Evolutionary conservation across 2,888 invertebrate genomes (phyloP), one percentile per base, ranked within the genome.

Genomic region (Archips crataeganus): DNA sequence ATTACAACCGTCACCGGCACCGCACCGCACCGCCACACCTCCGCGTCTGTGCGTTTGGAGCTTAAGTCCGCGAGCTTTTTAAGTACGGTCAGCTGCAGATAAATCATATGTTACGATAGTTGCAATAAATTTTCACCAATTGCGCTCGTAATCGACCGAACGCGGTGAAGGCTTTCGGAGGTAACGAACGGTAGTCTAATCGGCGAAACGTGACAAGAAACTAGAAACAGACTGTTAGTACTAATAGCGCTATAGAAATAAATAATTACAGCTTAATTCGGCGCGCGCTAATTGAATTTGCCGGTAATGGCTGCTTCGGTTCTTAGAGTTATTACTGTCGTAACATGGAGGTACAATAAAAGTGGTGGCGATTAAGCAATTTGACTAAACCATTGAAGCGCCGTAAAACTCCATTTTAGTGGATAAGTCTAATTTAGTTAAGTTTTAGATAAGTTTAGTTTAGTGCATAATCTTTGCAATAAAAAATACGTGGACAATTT

Each of bases 171-270:
- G 73, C 45, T 67, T 39, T 39, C 70, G 68, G 70, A 71, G 73
- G 71, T 67, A 71, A 73, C 57, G 75, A 71, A 71, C 63, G 36
- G 10, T 70, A 73, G 75, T 75, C 75, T 77, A 74, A 79, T 77
- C 68, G 67, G 23, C 45, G 23, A 77, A 74, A 77, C 76, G 77
- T 78, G 77, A 75, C 76, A 71, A 13, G 74, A 74, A 68, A 66
- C 76, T 75, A 68, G 76, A 76, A 77, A 75, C 67, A 66, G 59
- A 51, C 71, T 62, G 60, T 72, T 54, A 70, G 74, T 77, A 78
- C 78, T 75, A 74, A 78, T 89, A 87, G 82, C 85, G 79, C 83
- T 84, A 88, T 65, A 60, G 66, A 75, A 65, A 76, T 81, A 82
- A 83, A 83, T 82, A 54, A 67, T 62, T 54, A 71, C 39, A n/a